phyloP scores from a whole-genome alignment of 2,888 invertebrate species.

The Hypercompe scribonia region DNA sequence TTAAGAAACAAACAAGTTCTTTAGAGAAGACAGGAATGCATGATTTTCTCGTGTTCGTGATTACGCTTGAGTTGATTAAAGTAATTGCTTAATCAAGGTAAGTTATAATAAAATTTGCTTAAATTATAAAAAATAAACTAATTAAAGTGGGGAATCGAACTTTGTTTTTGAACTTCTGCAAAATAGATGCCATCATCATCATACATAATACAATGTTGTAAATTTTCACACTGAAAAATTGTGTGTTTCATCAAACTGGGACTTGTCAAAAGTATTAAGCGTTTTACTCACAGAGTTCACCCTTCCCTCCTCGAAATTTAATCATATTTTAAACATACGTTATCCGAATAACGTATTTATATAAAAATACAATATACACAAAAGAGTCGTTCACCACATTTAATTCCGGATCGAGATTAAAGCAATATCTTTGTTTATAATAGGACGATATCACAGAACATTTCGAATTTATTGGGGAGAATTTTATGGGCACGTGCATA shows the following conservation, averaged over 20 bases:
- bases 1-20: slow-evolving; percentile 18
- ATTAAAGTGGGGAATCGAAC: no score
- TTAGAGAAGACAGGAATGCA: slow-evolving; percentile 3
- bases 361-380: slow-evolving; percentile 11
- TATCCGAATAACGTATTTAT: background rate
- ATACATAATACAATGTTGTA: background rate
- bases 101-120: no score
- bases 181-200: background rate
- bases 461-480: slow-evolving; percentile 16
- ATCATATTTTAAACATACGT: background rate
- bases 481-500: slow-evolving; percentile 35
- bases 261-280: no score
- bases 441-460: slow-evolving; percentile 13
- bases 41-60: slow-evolving; percentile 7
- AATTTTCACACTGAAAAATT: no score
- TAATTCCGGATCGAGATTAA: slow-evolving; percentile 18
- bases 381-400: slow-evolving; percentile 14
- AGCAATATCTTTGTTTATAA: slow-evolving; percentile 11
- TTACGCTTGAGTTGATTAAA: background rate
- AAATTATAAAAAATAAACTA: no score
- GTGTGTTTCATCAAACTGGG: no score
- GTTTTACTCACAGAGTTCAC: background rate
- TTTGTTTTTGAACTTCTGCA: no score
- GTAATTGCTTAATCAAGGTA: no score
- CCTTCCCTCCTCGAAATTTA: background rate